phyloP scores from a whole-genome alignment of 2,113 vertebrate genomes.

The Callipepla squamata region DNA sequence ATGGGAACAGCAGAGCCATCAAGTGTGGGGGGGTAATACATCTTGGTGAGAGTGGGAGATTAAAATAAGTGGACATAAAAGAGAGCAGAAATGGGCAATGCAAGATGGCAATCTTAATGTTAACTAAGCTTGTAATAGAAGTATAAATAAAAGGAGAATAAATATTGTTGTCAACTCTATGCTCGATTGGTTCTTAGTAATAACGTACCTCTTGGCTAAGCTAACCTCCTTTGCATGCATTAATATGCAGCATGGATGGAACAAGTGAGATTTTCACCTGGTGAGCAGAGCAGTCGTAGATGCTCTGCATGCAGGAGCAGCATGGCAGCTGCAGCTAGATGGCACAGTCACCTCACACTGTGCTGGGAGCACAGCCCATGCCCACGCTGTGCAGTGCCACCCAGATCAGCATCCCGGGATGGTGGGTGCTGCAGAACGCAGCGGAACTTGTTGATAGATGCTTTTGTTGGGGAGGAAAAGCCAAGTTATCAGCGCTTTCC shows the following conservation, averaged over 20 bases:
- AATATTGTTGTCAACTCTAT: neutral
- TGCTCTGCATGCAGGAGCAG: no score
- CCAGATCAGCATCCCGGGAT: rapidly evolving
- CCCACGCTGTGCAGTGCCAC: rapidly evolving
- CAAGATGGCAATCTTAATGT: neutral
- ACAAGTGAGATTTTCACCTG: neutral
- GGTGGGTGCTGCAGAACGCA: neutral
- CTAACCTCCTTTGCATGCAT: neutral
- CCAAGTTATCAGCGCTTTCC: rapidly evolving
- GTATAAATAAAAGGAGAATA: neutral
- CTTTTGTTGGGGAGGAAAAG: neutral
- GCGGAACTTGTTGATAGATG: no score
- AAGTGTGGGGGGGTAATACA: rapidly evolving
- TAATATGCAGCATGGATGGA: neutral
- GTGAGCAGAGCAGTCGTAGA: rapidly evolving
- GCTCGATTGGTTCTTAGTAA: neutral
- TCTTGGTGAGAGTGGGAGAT: neutral
- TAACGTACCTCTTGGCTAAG: neutral
- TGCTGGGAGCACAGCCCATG: rapidly evolving
- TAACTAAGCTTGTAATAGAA: neutral
- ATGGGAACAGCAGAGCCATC: neutral
- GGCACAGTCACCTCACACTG: neutral
- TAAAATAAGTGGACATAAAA: neutral
- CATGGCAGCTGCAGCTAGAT: neutral
- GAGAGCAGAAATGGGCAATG: neutral